phyloP scores from a whole-genome alignment of 2,888 invertebrate genomes.

The Hyposoter dolosus region DNA sequence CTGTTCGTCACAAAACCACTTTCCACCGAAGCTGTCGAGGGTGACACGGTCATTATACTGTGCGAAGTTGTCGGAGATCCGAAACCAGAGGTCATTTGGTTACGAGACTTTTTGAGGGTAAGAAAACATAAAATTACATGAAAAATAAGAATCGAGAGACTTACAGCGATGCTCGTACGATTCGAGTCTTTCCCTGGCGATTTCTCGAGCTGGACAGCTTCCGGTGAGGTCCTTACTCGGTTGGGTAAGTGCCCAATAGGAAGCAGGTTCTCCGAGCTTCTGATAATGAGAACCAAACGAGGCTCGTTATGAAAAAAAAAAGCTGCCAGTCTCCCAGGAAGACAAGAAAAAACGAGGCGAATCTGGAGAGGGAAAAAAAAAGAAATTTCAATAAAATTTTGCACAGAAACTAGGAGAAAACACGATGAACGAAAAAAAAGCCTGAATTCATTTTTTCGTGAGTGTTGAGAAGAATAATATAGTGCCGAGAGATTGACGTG shows the following conservation, averaged over 20 bases:
- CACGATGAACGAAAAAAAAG: background rate
- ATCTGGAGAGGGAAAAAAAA: background rate
- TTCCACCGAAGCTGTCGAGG: slow-evolving; percentile 93
- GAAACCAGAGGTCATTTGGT: slow-evolving; percentile 94
- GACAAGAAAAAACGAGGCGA: background rate
- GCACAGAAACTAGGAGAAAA: background rate
- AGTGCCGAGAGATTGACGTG: slow-evolving; percentile 43
- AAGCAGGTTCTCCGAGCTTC: background rate
- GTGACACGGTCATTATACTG: slow-evolving; percentile 93
- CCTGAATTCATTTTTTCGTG: slow-evolving; percentile 31
- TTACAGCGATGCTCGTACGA: background rate
- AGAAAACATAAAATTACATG: slow-evolving; percentile 65
- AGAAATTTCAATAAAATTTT: background rate
- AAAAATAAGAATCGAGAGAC: background rate
- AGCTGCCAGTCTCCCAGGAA: background rate
- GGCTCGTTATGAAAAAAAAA: background rate
- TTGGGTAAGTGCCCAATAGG: background rate
- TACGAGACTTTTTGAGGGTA: slow-evolving; percentile 94
- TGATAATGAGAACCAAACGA: background rate
- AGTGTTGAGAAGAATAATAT: slow-evolving; percentile 41
- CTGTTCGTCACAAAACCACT: slow-evolving; percentile 93
- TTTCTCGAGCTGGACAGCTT: background rate
- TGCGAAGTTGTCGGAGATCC: slow-evolving; percentile 96
- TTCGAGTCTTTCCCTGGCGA: background rate
- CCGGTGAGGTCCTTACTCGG: background rate